phyloP scores from a whole-genome alignment of 2,888 invertebrate genomes.

The Lysandra bellargus region DNA sequence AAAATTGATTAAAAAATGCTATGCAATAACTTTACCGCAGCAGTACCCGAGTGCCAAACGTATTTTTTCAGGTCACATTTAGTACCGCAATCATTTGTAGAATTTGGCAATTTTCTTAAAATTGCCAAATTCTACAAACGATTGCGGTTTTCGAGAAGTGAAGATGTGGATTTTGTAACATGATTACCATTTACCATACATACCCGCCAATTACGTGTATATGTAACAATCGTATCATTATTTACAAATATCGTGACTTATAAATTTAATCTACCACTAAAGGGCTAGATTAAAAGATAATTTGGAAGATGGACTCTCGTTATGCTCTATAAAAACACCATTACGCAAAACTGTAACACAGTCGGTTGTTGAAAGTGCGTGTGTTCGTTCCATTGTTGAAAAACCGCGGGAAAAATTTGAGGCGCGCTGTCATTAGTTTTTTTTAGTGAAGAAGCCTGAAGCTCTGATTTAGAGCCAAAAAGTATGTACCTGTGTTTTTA shows the following conservation, averaged over 20 bases:
- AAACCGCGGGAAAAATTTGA: constrained; percentile 28
- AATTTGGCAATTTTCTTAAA: background rate
- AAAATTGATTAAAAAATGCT: no score
- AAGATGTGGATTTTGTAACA: background rate
- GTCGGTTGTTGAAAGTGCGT: constrained; percentile 49
- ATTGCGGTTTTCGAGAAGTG: background rate
- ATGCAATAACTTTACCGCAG: no score
- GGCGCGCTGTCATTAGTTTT: background rate
- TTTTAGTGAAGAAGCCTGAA: background rate
- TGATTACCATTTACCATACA: background rate
- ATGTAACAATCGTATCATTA: constrained; percentile 14
- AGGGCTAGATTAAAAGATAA: constrained; percentile 24
- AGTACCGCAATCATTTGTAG: no score
- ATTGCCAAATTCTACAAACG: background rate
- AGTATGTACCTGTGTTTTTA: background rate
- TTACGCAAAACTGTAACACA: constrained; percentile 58
- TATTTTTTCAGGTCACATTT: no score
- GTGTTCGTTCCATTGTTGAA: constrained; percentile 28
- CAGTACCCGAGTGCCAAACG: no score
- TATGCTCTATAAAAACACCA: constrained; percentile 64
- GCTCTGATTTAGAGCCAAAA: background rate
- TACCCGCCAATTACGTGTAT: background rate
- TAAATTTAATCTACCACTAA: constrained; percentile 11
- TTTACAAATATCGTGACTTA: constrained; percentile 17
- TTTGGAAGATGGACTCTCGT: constrained; percentile 47